Percentiles rank a stretch among this genome's conserved stretches.
phyloP scores from a whole-genome alignment of 2,888 invertebrate species.

The Phytoseiulus persimilis region DNA sequence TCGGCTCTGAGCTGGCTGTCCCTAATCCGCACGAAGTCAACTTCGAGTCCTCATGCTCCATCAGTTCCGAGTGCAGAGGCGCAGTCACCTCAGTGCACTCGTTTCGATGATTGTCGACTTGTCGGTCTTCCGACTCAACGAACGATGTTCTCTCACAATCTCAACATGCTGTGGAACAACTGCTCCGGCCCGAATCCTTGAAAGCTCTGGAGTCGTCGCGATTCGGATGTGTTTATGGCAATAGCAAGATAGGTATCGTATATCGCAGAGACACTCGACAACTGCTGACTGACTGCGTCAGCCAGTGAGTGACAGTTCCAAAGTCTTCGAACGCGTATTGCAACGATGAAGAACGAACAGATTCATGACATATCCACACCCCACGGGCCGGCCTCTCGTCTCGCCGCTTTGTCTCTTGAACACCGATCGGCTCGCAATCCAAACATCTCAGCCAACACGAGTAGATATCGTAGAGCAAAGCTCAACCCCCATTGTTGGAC shows the following conservation, averaged over 20 bases:
- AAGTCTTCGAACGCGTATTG: background rate
- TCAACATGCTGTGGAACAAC: background rate
- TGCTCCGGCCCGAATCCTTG: background rate
- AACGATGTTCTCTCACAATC: background rate
- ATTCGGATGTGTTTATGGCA: background rate
- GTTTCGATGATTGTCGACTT: background rate
- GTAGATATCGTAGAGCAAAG: background rate
- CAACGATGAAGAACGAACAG: background rate
- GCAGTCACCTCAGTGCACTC: background rate
- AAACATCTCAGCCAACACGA: background rate
- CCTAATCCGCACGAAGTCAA: background rate
- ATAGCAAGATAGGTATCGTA: background rate
- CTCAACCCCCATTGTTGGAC: background rate
- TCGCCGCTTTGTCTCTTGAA: background rate
- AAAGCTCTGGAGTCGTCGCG: background rate
- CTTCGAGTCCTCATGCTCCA: background rate
- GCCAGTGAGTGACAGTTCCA: background rate
- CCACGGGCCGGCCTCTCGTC: background rate
- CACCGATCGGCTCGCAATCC: background rate
- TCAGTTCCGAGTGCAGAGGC: background rate
- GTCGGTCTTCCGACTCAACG: background rate
- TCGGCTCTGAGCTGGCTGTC: background rate
- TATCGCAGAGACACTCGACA: background rate
- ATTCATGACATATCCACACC: background rate
- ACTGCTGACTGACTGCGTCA: background rate